These are phyloP conservation scores for Argynnis bischoffii DNA, from an alignment of 2,888 invertebrate genomes.

Conservation along the genomic window DNA sequence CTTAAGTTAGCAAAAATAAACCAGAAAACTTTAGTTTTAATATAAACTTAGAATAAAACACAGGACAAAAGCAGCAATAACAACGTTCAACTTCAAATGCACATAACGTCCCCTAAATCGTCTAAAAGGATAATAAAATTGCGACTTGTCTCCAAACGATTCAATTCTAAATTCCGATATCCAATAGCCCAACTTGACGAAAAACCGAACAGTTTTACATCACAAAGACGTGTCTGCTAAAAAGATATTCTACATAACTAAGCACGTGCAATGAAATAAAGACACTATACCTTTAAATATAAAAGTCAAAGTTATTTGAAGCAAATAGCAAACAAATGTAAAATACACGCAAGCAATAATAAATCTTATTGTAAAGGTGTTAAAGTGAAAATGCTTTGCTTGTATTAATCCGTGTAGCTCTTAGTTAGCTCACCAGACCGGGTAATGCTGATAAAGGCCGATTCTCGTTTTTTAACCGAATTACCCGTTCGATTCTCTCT, in stretches of 20 bases:
- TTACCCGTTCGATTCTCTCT: constrained; percentile 44
- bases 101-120: constrained; percentile 8
- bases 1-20: background rate
- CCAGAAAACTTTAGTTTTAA: background rate
- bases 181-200: constrained; percentile 34
- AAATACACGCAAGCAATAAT: constrained; percentile 18
- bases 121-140: constrained; percentile 24
- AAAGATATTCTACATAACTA: constrained; percentile 29
- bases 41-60: background rate
- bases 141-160: constrained; percentile 29
- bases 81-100: constrained; percentile 6
- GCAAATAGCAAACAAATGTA: background rate
- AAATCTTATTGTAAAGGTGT: background rate
- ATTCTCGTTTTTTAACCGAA: constrained; percentile 46
- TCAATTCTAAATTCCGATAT: constrained; percentile 36
- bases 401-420: constrained; percentile 11
- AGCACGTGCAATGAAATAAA: constrained; percentile 1
- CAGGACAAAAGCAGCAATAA: background rate
- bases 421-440: constrained; percentile 44
- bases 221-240: constrained; percentile 39
- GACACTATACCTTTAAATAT: constrained; percentile 4
- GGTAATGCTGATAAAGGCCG: constrained; percentile 46
- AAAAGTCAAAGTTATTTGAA: constrained; percentile 10
- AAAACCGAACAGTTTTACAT: constrained; percentile 39
- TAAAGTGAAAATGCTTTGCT: constrained; percentile 17